Evolutionary conservation across 2,888 invertebrate species (phyloP).

Genomic region (Gymnosoma rotundatum): DNA sequence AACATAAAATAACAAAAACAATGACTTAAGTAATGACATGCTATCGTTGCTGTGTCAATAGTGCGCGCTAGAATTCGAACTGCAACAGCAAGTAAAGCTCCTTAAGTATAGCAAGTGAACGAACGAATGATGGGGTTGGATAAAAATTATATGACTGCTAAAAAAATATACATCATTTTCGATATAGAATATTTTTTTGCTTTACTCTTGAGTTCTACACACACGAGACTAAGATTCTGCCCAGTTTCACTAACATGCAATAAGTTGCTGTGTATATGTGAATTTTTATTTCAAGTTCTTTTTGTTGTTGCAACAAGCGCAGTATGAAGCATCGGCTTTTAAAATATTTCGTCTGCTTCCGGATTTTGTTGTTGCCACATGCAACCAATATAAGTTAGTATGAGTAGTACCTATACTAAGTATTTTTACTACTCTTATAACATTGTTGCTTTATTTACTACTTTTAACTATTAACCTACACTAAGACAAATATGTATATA

Average conservation of each 20-base stretch:
- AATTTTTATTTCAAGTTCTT: conserved; percentile 19
- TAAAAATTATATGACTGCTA: conserved; percentile 25
- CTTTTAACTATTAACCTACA: conserved; percentile 28
- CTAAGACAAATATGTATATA: not conserved
- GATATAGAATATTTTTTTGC: conserved; percentile 1
- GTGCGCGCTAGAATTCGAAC: conserved; percentile 59
- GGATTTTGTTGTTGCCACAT: conserved; percentile 66
- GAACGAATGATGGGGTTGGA: conserved; percentile 66
- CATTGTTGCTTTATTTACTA: conserved; percentile 42
- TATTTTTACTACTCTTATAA: conserved; percentile 29
- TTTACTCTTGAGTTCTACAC: conserved; percentile 30
- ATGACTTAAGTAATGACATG: conserved; percentile 16
- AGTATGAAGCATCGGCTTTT: conserved; percentile 76
- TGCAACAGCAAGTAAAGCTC: conserved; percentile 43
- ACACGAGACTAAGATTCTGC: conserved; percentile 69
- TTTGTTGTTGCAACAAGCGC: conserved; percentile 68
- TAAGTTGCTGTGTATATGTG: conserved; percentile 20
- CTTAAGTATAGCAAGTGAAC: conserved; percentile 50
- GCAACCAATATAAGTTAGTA: conserved; percentile 12
- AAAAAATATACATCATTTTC: not conserved
- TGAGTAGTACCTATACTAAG: conserved; percentile 1
- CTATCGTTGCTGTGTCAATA: conserved; percentile 37
- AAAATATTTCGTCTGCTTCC: conserved; percentile 79
- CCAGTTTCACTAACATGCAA: conserved; percentile 71
- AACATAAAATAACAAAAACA: conserved; percentile 11